Evolutionary conservation across 2,888 invertebrate genomes (phyloP), one percentile per base, ranked within the genome.

Genomic region (Chirona hameri): DNA sequence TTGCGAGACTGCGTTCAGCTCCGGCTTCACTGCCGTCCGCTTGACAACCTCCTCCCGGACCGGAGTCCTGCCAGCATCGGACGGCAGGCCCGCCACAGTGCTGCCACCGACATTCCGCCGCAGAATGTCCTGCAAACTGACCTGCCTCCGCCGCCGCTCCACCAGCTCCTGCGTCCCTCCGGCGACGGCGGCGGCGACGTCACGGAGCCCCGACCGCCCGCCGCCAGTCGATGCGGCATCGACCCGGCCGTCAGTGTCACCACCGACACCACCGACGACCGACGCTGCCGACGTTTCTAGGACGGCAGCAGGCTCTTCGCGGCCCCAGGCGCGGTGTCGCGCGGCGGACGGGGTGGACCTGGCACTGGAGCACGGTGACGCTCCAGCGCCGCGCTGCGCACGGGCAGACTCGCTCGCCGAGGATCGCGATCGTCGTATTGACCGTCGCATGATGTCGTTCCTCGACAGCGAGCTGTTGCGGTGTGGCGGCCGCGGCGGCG

Each of bases 401-500:
- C 46, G 76, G 21, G 76, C 76, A 24, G 76, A 39, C 46, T 46
- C 76, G 24, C 46, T 39, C 21, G 46, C 76, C 76, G 76, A 39
- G 39, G 76, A 76, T 5, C 76, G 76, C 39, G 76, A 18, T 18
- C 76, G 76, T 1, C 76, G 76, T 39, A 76, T 76, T 18, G 76
- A 76, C 21, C 76, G 76, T 2, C 76, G 76, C 24, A 46, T 76
- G 76, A 76, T 46, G 76, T 76, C 76, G 46, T 76, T 9, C 18
- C 76, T 39, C 76, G 76, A 76, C 39, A 76, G 76, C 39, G 76
- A 76, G 39, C 39, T 76, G 46, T 76, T 39, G 24, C 76, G 76
- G 10, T 24, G 24, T 2, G 39, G 24, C 21, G 76, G 39, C 76
- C 72, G 72, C 69, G n/a, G 21, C 69, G 69, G 14, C 46, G 76